A percentile compares a stretch with the other conserved stretches of the same genome.
Evolutionary conservation across 2,797 vertebrate genomes (phyloP).

Genomic region (Cyprinella venusta): DNA sequence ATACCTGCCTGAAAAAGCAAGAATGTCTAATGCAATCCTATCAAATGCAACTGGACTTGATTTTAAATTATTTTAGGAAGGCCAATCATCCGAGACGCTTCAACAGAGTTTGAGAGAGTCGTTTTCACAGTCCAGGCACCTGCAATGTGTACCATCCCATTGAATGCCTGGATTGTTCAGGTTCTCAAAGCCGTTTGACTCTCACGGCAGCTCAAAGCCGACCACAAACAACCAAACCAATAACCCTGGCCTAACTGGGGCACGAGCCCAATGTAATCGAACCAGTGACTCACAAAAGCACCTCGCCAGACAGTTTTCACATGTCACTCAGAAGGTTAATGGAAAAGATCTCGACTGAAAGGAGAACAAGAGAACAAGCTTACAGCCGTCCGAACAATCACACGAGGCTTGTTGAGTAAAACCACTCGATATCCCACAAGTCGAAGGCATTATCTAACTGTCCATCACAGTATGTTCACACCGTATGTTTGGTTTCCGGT

Average conservation of each 20-base stretch:
- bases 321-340: slow-evolving; percentile 55
- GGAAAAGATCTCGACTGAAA: slow-evolving; percentile 55
- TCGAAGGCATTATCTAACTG: slow-evolving; percentile 42
- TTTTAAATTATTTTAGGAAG: neutral
- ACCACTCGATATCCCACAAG: slow-evolving; percentile 43
- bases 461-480: too few relatives aligned
- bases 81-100: neutral
- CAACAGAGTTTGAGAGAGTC: slow-evolving; percentile 1
- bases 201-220: slow-evolving; percentile 15
- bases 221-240: slow-evolving; percentile 18
- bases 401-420: slow-evolving; percentile 46
- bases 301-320: slow-evolving; percentile 49
- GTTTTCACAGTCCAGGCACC: neutral
- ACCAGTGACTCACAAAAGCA: slow-evolving; percentile 54
- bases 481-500: neutral
- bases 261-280: slow-evolving; percentile 44
- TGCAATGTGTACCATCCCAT: neutral
- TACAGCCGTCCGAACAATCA: slow-evolving; percentile 22
- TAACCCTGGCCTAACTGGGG: slow-evolving; percentile 33
- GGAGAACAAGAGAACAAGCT: slow-evolving; percentile 40
- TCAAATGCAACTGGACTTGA: slow-evolving; percentile 3
- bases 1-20: neutral
- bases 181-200: slow-evolving; percentile 15
- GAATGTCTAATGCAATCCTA: neutral
- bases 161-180: slow-evolving; percentile 11